Percentiles rank a stretch among this genome's conserved stretches.
Evolutionary conservation across 2,888 invertebrate genomes (phyloP).

Genomic region (Leptodirus hochenwartii): DNA sequence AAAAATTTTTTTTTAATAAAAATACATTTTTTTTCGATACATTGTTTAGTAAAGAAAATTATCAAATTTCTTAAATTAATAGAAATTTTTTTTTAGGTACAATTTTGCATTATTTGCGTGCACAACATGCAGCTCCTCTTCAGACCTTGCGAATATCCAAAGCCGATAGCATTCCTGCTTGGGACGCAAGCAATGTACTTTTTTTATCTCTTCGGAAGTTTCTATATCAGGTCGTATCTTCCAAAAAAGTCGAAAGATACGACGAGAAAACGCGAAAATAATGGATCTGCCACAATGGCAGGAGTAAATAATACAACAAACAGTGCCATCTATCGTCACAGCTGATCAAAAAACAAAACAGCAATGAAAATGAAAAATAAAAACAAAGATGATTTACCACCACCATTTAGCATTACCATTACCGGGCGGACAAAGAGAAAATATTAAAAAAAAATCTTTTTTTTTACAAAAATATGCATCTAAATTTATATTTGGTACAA

Average conservation of each 20-base stretch:
- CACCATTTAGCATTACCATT: too few relatives aligned
- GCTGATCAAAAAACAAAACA: too few relatives aligned
- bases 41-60: background rate
- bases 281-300: slow-evolving; percentile 1
- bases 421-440: too few relatives aligned
- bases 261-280: background rate
- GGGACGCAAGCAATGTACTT: slow-evolving; percentile 49
- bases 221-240: slow-evolving; percentile 49
- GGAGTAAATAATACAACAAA: slow-evolving; percentile 2
- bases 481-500: too few relatives aligned
- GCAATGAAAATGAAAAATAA: slow-evolving; percentile 2
- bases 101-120: slow-evolving; percentile 56
- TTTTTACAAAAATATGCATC: too few relatives aligned
- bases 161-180: slow-evolving; percentile 42
- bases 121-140: slow-evolving; percentile 47
- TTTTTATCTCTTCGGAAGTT: slow-evolving; percentile 59
- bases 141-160: slow-evolving; percentile 52
- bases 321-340: background rate
- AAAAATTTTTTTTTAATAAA: slow-evolving; percentile 10
- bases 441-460: too few relatives aligned
- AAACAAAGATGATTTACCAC: too few relatives aligned
- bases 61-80: slow-evolving; percentile 2
- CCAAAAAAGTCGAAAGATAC: slow-evolving; percentile 16
- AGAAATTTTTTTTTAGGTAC: slow-evolving; percentile 34
- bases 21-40: background rate